Conservation (phyloP, 2,797 vertebrate species). For the Lateolabrax maculatus region DNA sequence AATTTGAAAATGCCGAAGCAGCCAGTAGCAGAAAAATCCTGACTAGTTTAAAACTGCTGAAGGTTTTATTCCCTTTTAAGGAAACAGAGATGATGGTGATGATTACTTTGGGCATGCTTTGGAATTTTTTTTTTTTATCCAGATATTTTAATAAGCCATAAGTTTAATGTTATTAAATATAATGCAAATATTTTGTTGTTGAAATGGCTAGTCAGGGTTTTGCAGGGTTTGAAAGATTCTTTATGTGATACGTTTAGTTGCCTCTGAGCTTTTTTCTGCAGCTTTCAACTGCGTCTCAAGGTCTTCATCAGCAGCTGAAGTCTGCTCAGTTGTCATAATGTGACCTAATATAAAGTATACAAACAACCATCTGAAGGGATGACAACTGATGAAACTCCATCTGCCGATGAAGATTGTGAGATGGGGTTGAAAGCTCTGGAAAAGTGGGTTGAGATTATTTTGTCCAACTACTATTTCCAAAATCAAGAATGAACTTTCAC, state of each 20-base stretch:
- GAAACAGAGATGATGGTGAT: neutral
- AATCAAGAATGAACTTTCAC: neutral
- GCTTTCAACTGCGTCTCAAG: neutral
- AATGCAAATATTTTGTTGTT: neutral
- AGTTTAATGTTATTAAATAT: neutral
- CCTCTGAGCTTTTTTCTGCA: neutral
- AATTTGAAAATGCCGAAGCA: neutral
- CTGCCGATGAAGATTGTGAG: neutral
- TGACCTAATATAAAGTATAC: too few species aligned
- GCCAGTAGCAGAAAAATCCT: neutral
- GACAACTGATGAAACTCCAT: neutral
- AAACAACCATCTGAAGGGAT: too few species aligned
- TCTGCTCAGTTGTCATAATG: too few species aligned
- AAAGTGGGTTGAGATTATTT: neutral
- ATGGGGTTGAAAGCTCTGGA: neutral
- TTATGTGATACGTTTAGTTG: neutral
- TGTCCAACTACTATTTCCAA: neutral
- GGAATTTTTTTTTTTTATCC: too few species aligned
- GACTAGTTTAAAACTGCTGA: too few species aligned
- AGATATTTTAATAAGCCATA: neutral
- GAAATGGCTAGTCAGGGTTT: neutral
- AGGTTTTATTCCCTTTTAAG: neutral
- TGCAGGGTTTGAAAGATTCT: neutral
- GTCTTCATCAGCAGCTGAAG: neutral
- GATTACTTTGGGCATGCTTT: neutral